Percentiles rank a stretch among this genome's conserved stretches.
These are phyloP conservation scores for Anastrepha ludens DNA, from an alignment of 1,140 invertebrate genomes.

Conservation along the genomic window DNA sequence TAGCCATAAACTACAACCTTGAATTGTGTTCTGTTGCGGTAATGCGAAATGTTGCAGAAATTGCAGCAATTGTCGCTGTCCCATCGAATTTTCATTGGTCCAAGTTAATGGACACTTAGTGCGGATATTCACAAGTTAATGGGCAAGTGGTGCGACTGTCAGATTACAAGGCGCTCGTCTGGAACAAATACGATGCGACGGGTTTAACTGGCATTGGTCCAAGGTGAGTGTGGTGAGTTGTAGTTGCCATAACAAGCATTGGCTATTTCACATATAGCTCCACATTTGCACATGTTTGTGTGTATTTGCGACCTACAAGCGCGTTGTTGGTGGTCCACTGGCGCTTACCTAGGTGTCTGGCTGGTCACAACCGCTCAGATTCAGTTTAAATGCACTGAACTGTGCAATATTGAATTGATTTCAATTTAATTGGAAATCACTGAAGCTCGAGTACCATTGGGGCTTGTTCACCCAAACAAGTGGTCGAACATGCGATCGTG, in stretches of 20 bases:
- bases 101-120: constrained; percentile 45
- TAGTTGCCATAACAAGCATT: neutral
- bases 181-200: constrained; percentile 22
- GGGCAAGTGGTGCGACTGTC: constrained; percentile 23
- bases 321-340: neutral
- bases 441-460: constrained; percentile 54
- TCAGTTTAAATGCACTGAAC: constrained; percentile 60
- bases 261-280: no score
- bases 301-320: neutral
- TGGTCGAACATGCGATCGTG: constrained; percentile 6
- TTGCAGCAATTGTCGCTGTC: constrained; percentile 39
- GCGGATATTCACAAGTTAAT: constrained; percentile 45
- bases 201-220: neutral
- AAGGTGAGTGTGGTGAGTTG: neutral
- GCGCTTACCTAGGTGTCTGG: neutral
- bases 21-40: neutral
- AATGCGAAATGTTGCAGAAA: constrained; percentile 5
- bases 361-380: constrained; percentile 33
- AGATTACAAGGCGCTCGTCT: constrained; percentile 35
- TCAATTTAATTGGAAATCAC: constrained; percentile 59
- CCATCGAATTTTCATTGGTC: constrained; percentile 33
- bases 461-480: constrained; percentile 44
- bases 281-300: neutral
- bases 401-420: constrained; percentile 60
- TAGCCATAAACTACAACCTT: neutral